A percentile compares a stretch with the other conserved stretches of the same genome.
phyloP scores from a whole-genome alignment of 92 coral and sea anemone genomes.

The Heliopora coerulea region DNA sequence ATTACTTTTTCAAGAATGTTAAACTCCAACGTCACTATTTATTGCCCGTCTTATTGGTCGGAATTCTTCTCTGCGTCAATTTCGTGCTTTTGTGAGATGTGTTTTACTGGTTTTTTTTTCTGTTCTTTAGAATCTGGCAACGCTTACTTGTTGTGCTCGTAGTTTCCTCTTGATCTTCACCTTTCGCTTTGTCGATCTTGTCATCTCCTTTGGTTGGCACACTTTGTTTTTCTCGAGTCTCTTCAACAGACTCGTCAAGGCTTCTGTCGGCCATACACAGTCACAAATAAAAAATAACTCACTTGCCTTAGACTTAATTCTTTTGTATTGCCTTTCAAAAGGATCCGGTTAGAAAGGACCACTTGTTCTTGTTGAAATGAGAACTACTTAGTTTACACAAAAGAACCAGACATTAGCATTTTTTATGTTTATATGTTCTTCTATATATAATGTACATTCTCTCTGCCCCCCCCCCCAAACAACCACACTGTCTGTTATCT shows the following conservation, averaged over 20 bases:
- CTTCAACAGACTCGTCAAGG: not conserved
- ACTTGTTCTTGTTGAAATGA: no score
- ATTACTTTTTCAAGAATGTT: constrained; percentile 19
- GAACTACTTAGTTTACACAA: no score
- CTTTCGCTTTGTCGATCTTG: not conserved
- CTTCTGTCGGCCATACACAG: constrained; percentile 4
- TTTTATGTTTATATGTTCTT: no score
- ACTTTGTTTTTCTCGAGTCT: not conserved
- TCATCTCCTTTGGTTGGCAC: not conserved
- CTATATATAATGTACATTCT: no score
- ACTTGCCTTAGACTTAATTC: no score
- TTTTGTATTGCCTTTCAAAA: no score
- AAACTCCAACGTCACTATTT: constrained; percentile 5
- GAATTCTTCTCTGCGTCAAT: constrained; percentile 17
- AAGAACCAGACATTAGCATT: no score
- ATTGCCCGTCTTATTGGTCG: constrained; percentile 12
- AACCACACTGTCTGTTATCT: no score
- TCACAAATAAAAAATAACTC: no score
- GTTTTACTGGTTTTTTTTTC: not conserved
- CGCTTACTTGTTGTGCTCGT: constrained; percentile 23
- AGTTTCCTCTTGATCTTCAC: not conserved
- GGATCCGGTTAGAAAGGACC: no score
- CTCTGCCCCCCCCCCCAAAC: no score
- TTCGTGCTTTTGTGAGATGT: constrained; percentile 5
- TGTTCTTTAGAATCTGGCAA: constrained; percentile 2